Conservation (phyloP, 2,888 invertebrate genomes). For the Marasmarcha lunaedactyla region DNA sequence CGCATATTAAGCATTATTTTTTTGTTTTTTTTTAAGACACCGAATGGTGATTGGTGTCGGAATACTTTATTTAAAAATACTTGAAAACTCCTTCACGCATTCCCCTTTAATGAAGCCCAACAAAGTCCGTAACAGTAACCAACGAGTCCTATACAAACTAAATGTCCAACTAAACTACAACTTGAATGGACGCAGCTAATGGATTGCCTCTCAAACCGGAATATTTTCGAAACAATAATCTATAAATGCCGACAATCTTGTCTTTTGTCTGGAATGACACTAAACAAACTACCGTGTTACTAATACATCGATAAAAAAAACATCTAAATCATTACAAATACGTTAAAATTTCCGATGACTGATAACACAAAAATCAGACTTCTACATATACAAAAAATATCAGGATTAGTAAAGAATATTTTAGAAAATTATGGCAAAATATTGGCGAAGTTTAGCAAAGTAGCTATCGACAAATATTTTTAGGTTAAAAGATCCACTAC, state of each 20-base stretch:
- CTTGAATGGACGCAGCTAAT: constrained; percentile 36
- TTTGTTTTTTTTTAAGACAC: constrained; percentile 33
- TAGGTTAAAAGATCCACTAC: constrained; percentile 37
- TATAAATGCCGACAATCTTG: constrained; percentile 69
- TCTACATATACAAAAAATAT: constrained; percentile 29
- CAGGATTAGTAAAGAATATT: constrained; percentile 40
- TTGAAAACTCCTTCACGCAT: constrained; percentile 10
- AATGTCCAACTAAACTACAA: constrained; percentile 41
- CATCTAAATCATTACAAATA: background rate
- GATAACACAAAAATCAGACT: constrained; percentile 35
- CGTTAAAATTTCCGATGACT: constrained; percentile 3
- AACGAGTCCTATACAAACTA: constrained; percentile 20
- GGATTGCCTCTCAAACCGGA: constrained; percentile 28
- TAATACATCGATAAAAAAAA: no score
- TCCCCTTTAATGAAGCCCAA: no score
- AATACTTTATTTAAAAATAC: constrained; percentile 40
- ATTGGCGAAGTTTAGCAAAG: constrained; percentile 55
- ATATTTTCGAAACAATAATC: constrained; percentile 43
- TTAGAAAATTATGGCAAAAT: constrained; percentile 60
- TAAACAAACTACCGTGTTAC: constrained; percentile 22
- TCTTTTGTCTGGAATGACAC: constrained; percentile 70
- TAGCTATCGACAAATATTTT: constrained; percentile 44
- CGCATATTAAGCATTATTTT: constrained; percentile 52
- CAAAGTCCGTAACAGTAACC: no score
- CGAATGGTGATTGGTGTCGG: constrained; percentile 41